phyloP scores from a whole-genome alignment of 2,113 vertebrate genomes.

The Hylia prasina region DNA sequence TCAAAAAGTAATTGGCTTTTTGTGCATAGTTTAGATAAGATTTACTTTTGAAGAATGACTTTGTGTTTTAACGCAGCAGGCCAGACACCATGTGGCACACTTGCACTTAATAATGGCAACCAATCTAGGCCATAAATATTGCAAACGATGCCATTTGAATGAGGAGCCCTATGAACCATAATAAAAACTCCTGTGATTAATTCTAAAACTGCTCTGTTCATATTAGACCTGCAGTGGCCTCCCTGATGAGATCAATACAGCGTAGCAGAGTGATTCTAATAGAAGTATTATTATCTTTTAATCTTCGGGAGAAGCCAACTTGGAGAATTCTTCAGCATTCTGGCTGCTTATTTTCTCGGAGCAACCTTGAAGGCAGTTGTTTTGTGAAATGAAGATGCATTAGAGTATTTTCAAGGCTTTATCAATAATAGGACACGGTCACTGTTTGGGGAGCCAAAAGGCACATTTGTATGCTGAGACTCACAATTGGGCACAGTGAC shows the following conservation, averaged over 20 bases:
- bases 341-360: conserved; percentile 62
- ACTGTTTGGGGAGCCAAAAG: conserved; percentile 67
- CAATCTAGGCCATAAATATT: conserved; percentile 77
- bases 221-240: conserved; percentile 80
- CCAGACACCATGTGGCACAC: conserved; percentile 67
- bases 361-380: conserved; percentile 75
- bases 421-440: conserved; percentile 69
- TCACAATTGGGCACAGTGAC: conserved; percentile 66
- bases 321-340: conserved; percentile 65
- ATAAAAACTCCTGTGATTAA: conserved; percentile 80
- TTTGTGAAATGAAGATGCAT: conserved; percentile 80
- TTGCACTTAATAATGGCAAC: conserved; percentile 76
- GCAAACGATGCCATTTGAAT: conserved; percentile 77
- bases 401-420: conserved; percentile 75
- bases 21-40: conserved; percentile 82
- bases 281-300: conserved; percentile 84
- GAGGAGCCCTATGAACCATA: conserved; percentile 76
- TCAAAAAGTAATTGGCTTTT: conserved; percentile 82
- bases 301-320: conserved; percentile 77
- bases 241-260: conserved; percentile 84
- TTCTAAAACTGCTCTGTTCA: conserved; percentile 76
- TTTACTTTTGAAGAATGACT: conserved; percentile 82
- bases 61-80: conserved; percentile 76
- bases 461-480: conserved; percentile 70
- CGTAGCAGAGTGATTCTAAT: conserved; percentile 78